phyloP scores from a whole-genome alignment of 1,140 invertebrate genomes.

The Delia radicum region DNA sequence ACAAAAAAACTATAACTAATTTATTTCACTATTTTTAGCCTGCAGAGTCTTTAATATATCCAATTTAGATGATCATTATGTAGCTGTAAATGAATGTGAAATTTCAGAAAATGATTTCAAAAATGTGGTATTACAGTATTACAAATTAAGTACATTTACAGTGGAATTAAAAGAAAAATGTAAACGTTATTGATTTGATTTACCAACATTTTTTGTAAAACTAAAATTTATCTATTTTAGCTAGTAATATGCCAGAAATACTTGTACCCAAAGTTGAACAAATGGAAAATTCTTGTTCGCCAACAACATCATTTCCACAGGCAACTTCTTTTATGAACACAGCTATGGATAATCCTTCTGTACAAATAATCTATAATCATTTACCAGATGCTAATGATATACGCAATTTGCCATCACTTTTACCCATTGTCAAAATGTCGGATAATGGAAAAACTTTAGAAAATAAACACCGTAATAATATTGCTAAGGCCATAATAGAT shows the following conservation, averaged over 20 bases:
- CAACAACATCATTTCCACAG: background rate
- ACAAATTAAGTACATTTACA: background rate
- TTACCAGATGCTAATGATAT: slow-evolving; percentile 3
- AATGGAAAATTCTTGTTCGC: background rate
- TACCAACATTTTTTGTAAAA: too few relatives aligned
- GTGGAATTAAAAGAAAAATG: background rate
- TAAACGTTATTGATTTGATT: too few relatives aligned
- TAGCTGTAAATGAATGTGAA: background rate
- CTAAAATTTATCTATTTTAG: too few relatives aligned
- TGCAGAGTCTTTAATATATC: background rate
- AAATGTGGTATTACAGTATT: background rate
- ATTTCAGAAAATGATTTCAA: background rate
- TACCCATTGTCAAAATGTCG: slow-evolving; percentile 8
- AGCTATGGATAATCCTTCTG: background rate
- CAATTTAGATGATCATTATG: background rate
- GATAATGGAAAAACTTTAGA: background rate
- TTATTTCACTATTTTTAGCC: background rate
- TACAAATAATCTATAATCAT: background rate
- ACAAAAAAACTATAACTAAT: background rate
- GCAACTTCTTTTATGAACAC: background rate
- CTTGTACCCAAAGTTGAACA: background rate
- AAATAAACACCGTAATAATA: background rate
- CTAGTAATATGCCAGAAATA: too few relatives aligned
- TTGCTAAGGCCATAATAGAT: background rate
- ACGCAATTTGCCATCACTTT: background rate